These are phyloP conservation scores for Notamacropus eugenii DNA, from an alignment of 2,797 vertebrate genomes.

Conservation along the genomic window DNA sequence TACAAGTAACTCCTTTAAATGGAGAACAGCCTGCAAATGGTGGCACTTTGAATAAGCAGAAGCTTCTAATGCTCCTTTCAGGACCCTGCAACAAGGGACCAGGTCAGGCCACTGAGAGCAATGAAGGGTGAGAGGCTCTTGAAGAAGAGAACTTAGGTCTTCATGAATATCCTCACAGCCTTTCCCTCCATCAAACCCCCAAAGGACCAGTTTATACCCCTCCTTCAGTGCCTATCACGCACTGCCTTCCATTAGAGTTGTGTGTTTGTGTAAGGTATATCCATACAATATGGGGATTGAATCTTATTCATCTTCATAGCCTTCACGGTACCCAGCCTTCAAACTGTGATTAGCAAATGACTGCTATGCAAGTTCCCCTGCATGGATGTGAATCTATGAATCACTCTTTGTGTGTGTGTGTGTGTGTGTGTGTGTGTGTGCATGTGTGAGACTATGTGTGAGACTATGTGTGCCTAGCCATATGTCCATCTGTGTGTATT, in stretches of 20 bases:
- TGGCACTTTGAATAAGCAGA: background rate
- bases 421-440: background rate
- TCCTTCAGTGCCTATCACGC: background rate
- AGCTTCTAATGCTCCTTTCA: background rate
- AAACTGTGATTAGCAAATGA: background rate
- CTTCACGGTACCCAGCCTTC: background rate
- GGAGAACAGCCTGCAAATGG: background rate
- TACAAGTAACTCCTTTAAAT: too few species aligned
- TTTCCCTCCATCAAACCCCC: background rate
- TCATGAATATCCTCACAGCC: background rate
- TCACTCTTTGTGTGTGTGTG: background rate
- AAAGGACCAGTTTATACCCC: background rate
- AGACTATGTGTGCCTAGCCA: background rate
- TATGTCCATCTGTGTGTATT: background rate
- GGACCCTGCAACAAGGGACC: conserved; percentile 3
- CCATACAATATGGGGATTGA: background rate
- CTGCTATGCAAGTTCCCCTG: background rate
- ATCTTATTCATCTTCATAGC: background rate
- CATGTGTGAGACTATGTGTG: background rate
- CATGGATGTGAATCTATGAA: background rate
- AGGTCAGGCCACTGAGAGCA: conserved; percentile 53
- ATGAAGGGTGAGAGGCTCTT: conserved; percentile 19
- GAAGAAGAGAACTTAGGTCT: background rate
- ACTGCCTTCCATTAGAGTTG: background rate
- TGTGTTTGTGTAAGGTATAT: background rate